These are phyloP conservation scores for Athene cunicularia DNA, from an alignment of 2,113 vertebrate genomes.

Conservation along the genomic window DNA sequence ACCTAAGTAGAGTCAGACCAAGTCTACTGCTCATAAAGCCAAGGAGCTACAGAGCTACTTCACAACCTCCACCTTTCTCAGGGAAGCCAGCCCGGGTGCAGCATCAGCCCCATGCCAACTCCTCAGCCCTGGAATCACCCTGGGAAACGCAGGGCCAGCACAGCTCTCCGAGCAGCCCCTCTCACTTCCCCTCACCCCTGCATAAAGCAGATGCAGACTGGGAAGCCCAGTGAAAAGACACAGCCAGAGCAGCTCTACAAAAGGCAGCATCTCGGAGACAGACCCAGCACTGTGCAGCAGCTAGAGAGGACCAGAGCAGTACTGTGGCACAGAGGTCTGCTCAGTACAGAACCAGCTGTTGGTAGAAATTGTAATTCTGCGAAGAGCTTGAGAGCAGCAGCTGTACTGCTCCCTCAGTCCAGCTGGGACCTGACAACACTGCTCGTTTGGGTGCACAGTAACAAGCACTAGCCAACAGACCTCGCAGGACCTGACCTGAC, in stretches of 20 bases:
- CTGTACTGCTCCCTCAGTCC: neutral
- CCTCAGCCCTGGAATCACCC: neutral
- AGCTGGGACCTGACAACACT: neutral
- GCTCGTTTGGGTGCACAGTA: neutral
- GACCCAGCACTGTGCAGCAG: neutral
- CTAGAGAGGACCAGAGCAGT: neutral
- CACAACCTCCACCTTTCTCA: rapidly evolving
- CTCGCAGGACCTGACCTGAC: neutral
- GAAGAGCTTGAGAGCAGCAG: neutral
- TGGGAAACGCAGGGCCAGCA: neutral
- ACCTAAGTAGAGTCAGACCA: neutral
- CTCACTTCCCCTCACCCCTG: neutral
- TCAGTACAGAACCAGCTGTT: neutral
- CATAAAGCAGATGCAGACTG: neutral
- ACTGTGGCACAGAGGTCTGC: neutral
- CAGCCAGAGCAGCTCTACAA: neutral
- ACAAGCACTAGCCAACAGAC: neutral
- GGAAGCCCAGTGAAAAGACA: neutral
- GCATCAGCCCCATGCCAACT: neutral
- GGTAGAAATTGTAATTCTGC: neutral
- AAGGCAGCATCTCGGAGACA: neutral
- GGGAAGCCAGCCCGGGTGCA: rapidly evolving
- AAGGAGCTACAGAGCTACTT: neutral
- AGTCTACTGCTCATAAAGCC: neutral
- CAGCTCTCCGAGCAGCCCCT: neutral